Base-by-base conservation (phyloP, 2,797 vertebrate genomes). In the Molossus alvarezi region DNA sequence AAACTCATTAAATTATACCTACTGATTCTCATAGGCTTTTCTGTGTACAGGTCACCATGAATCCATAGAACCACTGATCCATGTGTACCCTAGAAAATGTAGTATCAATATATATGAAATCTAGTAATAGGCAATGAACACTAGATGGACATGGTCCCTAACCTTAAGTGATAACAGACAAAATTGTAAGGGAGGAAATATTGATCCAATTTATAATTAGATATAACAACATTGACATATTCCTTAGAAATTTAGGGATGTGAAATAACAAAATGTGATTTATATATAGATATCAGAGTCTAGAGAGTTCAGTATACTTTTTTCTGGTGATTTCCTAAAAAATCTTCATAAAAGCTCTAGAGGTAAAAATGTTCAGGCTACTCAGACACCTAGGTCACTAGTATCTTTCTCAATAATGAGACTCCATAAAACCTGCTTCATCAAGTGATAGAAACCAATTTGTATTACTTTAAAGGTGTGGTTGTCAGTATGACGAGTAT, bases 241-340 rank as follows among this genome's bases (percentile, higher is more conserved):
- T 37, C 6, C n/a, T 55, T 69, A 69, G 65, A n/a, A 84, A 29
- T 71, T 85, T 8, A 10, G 15, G 15, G 15, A 41, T 69, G 4
- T 41, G 3, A 77, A 84, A 69, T 41, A 76, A 21, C 27, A 80
- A 87, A 12, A 89, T 1, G 25, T 23, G 20, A 71, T 21, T 81
- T 37, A 83, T 57, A 55, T 37, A 60, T 69, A 73, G 51, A 33
- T 76, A 82, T 69, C 58, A 20, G 76, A 41, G 11, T 88, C 5
- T 69, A 82, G n/a, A 58, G 14, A 58, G 41, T 9, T 48, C 21
- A n/a, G 23, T 64, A 29, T 57, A 27, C 51, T 65, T 62, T 55
- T 21, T 67, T 94, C 33, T 65, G 51, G 58, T 82, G 58, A 48
- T 89, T 75, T 94, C 37, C 37, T 81, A 41, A 76, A 76, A 86